Evolutionary conservation across 1,140 invertebrate genomes (phyloP).

Genomic region (Myzus persicae): DNA sequence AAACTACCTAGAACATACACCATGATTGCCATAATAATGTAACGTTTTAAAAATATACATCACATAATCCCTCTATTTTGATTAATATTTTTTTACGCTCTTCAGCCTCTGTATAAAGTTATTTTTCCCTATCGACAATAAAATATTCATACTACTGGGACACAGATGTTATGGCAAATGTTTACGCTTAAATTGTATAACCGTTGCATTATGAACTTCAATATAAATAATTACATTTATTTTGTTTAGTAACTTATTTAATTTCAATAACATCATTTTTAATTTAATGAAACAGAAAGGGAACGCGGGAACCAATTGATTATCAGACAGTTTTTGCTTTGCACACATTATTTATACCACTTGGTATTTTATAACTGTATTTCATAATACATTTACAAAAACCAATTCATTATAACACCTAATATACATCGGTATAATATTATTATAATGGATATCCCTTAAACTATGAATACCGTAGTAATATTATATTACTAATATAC

Average conservation of each 20-base stretch:
- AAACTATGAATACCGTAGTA: not conserved
- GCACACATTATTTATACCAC: not conserved
- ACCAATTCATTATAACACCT: not conserved
- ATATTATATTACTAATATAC: too few species aligned
- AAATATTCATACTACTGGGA: conserved; percentile 9
- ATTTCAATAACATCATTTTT: not conserved
- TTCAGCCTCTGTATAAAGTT: not conserved
- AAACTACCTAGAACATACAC: not conserved
- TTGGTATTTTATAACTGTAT: not conserved
- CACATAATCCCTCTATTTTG: not conserved
- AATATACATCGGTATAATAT: not conserved
- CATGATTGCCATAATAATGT: not conserved
- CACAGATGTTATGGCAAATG: not conserved
- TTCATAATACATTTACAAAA: not conserved
- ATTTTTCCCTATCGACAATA: not conserved
- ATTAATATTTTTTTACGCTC: conserved; percentile 1
- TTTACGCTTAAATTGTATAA: not conserved
- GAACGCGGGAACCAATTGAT: not conserved
- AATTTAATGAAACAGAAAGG: not conserved
- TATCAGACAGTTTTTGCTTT: not conserved
- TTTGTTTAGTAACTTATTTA: conserved; percentile 1
- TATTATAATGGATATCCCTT: not conserved
- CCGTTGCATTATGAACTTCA: not conserved
- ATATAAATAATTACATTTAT: conserved; percentile 15
- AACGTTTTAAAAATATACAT: conserved; percentile 11